A percentile compares a stretch with the other conserved stretches of the same genome.
These are phyloP conservation scores for Xanthia togata DNA, from an alignment of 2,888 invertebrate species.

Conservation along the genomic window DNA sequence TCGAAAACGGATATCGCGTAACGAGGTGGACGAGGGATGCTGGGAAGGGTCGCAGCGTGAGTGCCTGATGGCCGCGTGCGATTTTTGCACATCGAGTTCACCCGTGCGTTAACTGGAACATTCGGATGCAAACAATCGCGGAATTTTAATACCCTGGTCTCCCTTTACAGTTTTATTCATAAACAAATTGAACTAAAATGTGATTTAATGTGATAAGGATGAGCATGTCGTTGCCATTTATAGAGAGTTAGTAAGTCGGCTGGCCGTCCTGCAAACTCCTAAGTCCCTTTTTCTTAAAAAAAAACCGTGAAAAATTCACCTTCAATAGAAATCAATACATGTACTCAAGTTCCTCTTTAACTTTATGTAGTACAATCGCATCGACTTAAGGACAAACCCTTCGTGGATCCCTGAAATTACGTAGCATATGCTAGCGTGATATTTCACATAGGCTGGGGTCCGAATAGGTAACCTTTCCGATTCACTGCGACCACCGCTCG, in stretches of 20 bases:
- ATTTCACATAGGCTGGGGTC: constrained; percentile 80
- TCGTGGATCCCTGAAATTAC: constrained; percentile 78
- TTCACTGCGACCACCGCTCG: constrained; percentile 85
- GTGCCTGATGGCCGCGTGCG: constrained; percentile 51
- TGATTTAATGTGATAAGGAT: constrained; percentile 4
- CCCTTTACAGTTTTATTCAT: constrained; percentile 47
- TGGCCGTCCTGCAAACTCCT: too few relatives aligned
- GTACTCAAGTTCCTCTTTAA: constrained; percentile 45
- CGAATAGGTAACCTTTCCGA: constrained; percentile 86
- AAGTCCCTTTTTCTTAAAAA: not conserved
- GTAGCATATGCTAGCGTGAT: constrained; percentile 80
- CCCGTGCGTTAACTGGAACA: constrained; percentile 55
- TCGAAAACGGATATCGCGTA: constrained; percentile 74
- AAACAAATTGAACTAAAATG: constrained; percentile 38
- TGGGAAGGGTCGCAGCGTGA: constrained; percentile 61
- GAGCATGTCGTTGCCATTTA: not conserved
- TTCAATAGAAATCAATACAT: constrained; percentile 24
- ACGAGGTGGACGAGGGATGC: constrained; percentile 68
- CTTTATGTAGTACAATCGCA: constrained; percentile 47
- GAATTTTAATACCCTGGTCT: constrained; percentile 51
- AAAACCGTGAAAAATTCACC: not conserved
- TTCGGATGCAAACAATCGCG: constrained; percentile 60
- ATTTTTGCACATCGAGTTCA: constrained; percentile 64
- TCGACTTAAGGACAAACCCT: constrained; percentile 64
- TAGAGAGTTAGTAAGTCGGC: not conserved